These are phyloP conservation scores for Orchestes rusci DNA, from an alignment of 2,888 invertebrate species.

Conservation along the genomic window DNA sequence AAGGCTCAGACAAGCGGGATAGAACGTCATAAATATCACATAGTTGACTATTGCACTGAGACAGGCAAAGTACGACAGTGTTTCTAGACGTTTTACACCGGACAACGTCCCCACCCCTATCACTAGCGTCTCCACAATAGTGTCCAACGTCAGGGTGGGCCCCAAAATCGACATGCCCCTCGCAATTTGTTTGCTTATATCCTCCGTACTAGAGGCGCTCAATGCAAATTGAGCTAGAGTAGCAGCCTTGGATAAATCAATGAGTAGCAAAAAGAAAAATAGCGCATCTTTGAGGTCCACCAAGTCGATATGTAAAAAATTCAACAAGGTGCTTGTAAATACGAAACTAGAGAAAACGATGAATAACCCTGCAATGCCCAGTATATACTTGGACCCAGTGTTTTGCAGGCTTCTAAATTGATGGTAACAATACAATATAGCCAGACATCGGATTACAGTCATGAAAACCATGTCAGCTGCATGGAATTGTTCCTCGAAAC, in stretches of 20 bases:
- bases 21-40: constrained; percentile 88
- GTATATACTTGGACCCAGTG: constrained; percentile 78
- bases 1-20: constrained; percentile 84
- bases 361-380: constrained; percentile 81
- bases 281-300: constrained; percentile 87
- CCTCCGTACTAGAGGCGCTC: constrained; percentile 71
- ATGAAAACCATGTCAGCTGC: constrained; percentile 82
- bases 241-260: constrained; percentile 86
- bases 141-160: constrained; percentile 84
- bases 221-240: constrained; percentile 75
- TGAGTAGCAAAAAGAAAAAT: constrained; percentile 83
- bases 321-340: constrained; percentile 85
- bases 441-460: constrained; percentile 83
- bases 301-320: constrained; percentile 76
- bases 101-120: constrained; percentile 89
- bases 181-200: constrained; percentile 80
- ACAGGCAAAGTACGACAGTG: constrained; percentile 86
- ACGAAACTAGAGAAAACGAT: constrained; percentile 89
- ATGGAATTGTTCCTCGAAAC: constrained; percentile 56
- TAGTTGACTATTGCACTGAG: constrained; percentile 87
- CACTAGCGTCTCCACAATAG: constrained; percentile 78
- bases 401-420: constrained; percentile 83
- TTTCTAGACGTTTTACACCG: constrained; percentile 79
- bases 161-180: constrained; percentile 80
- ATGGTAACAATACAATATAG: constrained; percentile 85